A percentile compares a stretch with the other conserved stretches of the same genome.
phyloP scores from a whole-genome alignment of 2,888 invertebrate genomes.

The Drosophila mercatorum region DNA sequence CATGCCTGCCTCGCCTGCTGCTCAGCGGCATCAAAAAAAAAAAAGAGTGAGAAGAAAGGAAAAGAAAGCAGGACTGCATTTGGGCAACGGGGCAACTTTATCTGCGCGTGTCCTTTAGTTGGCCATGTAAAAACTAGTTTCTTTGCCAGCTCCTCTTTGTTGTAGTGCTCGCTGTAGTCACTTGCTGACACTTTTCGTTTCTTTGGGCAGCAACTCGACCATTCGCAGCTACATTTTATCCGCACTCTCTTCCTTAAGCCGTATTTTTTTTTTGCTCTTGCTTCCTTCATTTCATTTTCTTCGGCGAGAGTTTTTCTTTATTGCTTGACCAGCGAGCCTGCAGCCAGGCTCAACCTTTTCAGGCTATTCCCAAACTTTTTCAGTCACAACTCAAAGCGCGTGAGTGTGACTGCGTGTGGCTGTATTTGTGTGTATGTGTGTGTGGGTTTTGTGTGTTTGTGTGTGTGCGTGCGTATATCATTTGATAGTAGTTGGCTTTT shows the following conservation, averaged over 20 bases:
- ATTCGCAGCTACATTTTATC: conserved; percentile 67
- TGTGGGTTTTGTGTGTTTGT: conserved; percentile 19
- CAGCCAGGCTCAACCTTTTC: conserved; percentile 26
- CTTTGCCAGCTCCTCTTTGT: conserved; percentile 32
- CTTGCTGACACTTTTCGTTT: conserved; percentile 75
- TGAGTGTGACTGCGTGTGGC: background rate
- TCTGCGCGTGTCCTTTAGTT: conserved; percentile 52
- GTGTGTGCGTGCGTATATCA: conserved; percentile 23
- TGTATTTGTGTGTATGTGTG: conserved; percentile 6
- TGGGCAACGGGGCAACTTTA: conserved; percentile 58
- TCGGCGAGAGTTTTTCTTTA: conserved; percentile 63
- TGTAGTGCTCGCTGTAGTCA: conserved; percentile 48
- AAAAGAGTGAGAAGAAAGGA: conserved; percentile 2
- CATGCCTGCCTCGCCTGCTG: conserved; percentile 18
- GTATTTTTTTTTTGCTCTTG: background rate
- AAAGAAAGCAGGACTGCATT: conserved; percentile 17
- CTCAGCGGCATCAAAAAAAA: background rate
- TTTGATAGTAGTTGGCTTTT: conserved; percentile 47
- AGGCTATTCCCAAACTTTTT: conserved; percentile 32
- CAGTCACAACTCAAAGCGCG: conserved; percentile 21
- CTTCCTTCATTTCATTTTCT: conserved; percentile 37
- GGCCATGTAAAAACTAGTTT: conserved; percentile 57
- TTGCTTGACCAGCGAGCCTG: conserved; percentile 64
- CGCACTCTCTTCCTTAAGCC: conserved; percentile 16
- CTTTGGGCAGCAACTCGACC: conserved; percentile 48